Base-by-base conservation (phyloP, 2,797 vertebrate genomes). In the Fistularia commersonii region DNA sequence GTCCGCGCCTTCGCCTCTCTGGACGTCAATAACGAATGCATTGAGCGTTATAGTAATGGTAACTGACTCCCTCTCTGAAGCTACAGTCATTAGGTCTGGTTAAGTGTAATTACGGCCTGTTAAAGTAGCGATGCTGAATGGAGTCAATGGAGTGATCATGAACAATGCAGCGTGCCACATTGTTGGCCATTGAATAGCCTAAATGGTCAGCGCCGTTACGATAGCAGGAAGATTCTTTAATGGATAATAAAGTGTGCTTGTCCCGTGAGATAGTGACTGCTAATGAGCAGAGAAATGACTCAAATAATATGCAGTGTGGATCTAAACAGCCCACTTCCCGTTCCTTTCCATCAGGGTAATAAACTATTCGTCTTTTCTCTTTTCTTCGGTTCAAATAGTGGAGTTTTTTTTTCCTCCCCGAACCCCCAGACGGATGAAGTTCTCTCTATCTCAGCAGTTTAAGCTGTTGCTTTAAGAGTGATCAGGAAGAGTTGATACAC, bases 61-160 rank as follows among this genome's bases (percentile, higher is more conserved):
- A 63, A 73, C 64, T 69, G 54, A 66, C 65, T 77, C 38, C 37
- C 48, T 62, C 57, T 64, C 54, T 8, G 33, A 66, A 62, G 61
- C 59, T 50, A 59, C 70, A 72, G 71, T 76, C 71, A 74, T 76
- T 55, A 59, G 65, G 50, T 32, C 64, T 73, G 62, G 72, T 69
- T 81, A 74, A 63, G 51, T 57, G 49, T 69, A 81, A 80, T 82
- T 72, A 83, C 60, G 49, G 61, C 45, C 57, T 69, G 73, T 77
- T 80, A 74, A 68, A 72, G 61, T 7, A 43, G 70, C 52, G 45
- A 50, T 50, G 66, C 64, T 61, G 55, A 72, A 64, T 46, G 41
- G 69, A 76, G 64, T 67, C 58, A 77, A 57, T 66, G 60, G 62
- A 46, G 74, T 33, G 38, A 45, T 23, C 4, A 38, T 40, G 52